Evolutionary conservation across 2,888 invertebrate genomes (phyloP), one percentile per base, ranked within the genome.

Genomic region (Sussaba pulchella): DNA sequence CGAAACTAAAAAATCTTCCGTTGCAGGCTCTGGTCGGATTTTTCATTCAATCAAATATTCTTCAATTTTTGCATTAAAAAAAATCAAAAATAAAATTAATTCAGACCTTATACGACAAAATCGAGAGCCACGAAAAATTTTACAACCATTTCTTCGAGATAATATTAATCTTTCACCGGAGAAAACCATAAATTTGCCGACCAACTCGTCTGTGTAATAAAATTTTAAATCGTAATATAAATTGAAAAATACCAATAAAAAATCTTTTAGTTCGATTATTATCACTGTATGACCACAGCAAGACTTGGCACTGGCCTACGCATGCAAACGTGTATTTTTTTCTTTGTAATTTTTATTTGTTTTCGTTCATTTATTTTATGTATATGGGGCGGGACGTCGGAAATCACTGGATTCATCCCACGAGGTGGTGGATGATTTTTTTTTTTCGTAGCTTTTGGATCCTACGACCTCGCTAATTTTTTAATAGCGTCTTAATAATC

Each of bases 1-100:
- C 78, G 73, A 70, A 61, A 81, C 63, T 52, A 77, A 59, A 63
- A 41, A 24, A 36, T 52, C n/a, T 69, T 70, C 12, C 45, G 10
- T 26, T 39, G 24, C 5, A 59, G 19, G 41, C 54, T 67, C 41
- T 52, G 57, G 47, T 47, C 50, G n/a, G 45, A 69, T 71, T 75
- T 26, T 43, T 41, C n/a, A n/a, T n/a, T n/a, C n/a, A n/a, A n/a
- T 12, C 43, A 43, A 43, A 31, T 6, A 43, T 43, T 43, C 9
- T 43, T 10, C 10, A 43, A 43, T 14, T 57, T 14, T 2, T 17
- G n/a, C 14, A 57, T 41, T 41, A n/a, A 31, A 54, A 24, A 54
- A 54, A 26, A 31, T 1, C 26, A n/a, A 54, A n/a, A 31, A 5
- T 54, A 31, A 31, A 12, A 26, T n/a, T n/a, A n/a, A n/a, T n/a